A percentile compares a stretch with the other conserved stretches of the same genome.
Evolutionary conservation across 2,113 vertebrate genomes (phyloP).

Genomic region (Trogon surrucura): DNA sequence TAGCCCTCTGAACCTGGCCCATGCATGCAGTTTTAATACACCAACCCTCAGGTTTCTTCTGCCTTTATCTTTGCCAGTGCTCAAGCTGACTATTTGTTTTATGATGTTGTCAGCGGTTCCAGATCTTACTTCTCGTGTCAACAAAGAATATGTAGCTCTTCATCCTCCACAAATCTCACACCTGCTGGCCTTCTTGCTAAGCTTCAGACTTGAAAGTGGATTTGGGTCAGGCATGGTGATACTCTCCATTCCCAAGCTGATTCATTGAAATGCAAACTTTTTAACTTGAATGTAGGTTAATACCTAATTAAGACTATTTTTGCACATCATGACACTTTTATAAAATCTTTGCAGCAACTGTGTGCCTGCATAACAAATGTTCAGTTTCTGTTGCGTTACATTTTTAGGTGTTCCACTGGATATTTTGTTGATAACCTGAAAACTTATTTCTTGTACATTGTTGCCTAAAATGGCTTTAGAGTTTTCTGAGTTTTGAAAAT

Average conservation of each 20-base stretch:
- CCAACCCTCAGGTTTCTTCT: not conserved
- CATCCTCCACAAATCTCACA: fast-evolving
- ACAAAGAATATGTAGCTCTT: not conserved
- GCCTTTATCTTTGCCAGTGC: not conserved
- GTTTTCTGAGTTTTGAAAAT: not conserved
- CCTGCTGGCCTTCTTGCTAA: not conserved
- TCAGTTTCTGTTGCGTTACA: not conserved
- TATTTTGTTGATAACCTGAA: not conserved
- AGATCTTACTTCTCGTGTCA: not conserved
- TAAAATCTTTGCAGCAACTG: not conserved
- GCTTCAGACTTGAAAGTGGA: not conserved
- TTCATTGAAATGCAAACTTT: not conserved
- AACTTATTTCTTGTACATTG: not conserved
- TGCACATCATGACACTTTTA: not conserved
- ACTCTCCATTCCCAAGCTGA: not conserved
- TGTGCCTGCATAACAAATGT: not conserved
- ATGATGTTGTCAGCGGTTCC: not conserved
- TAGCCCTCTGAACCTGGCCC: not conserved
- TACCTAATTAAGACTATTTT: not conserved
- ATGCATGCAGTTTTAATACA: not conserved
- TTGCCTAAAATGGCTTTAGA: not conserved
- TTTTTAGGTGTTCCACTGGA: not conserved
- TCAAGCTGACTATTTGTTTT: not conserved
- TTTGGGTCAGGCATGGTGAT: not conserved
- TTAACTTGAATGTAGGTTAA: constrained; percentile 3